A percentile compares a stretch with the other conserved stretches of the same genome.
Conservation (phyloP, 2,113 vertebrate genomes). For the Psephotus haematonotus region DNA sequence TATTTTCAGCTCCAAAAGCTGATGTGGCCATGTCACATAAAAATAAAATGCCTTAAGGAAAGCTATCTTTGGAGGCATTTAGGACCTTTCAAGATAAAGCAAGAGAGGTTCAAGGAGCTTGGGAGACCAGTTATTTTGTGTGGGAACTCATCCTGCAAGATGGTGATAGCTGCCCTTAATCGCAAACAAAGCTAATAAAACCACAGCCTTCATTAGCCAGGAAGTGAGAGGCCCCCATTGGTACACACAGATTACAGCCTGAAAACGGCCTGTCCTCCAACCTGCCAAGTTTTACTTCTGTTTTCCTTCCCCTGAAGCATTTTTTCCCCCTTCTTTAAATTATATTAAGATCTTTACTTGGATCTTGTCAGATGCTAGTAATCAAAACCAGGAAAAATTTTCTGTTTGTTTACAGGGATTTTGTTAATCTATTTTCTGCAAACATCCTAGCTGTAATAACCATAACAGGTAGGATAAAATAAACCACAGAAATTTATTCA, state of each 20-base stretch:
- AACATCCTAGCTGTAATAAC: not conserved
- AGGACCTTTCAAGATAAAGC: conserved; percentile 49
- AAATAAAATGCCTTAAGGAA: conserved; percentile 52
- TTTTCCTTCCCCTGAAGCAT: conserved; percentile 47
- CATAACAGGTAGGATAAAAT: not conserved
- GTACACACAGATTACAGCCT: conserved; percentile 72
- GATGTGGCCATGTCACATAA: conserved; percentile 11
- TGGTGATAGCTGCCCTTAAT: conserved; percentile 82
- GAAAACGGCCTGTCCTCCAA: conserved; percentile 70
- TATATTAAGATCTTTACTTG: not conserved
- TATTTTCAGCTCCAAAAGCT: conserved; percentile 43
- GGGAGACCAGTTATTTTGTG: conserved; percentile 75
- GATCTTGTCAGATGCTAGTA: not conserved
- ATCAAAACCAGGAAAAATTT: not conserved
- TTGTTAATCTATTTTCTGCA: not conserved
- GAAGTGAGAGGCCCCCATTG: conserved; percentile 76
- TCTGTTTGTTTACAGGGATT: not conserved
- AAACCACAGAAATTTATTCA: not conserved
- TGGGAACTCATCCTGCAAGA: conserved; percentile 79
- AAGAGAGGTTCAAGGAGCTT: conserved; percentile 61
- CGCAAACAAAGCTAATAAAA: conserved; percentile 77
- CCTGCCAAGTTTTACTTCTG: conserved; percentile 75
- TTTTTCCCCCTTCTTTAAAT: conserved; percentile 23
- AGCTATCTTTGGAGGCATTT: conserved; percentile 61
- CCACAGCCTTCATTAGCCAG: conserved; percentile 76